Percentiles rank a stretch among this genome's conserved stretches.
Conservation (phyloP, 2,797 vertebrate species). For the Enteromius afrohamiltoni region DNA sequence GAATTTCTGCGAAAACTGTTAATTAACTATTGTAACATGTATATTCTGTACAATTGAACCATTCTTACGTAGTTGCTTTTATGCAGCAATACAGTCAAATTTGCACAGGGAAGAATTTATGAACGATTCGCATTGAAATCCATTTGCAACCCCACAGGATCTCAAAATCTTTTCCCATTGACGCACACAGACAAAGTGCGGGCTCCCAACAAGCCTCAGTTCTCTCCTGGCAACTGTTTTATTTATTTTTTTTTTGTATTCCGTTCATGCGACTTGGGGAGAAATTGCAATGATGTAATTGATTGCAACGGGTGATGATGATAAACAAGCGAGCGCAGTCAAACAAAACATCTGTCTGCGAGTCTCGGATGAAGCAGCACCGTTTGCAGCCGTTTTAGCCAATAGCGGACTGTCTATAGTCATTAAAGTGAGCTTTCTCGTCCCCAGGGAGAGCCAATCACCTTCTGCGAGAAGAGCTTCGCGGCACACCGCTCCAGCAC, state of each 20-base stretch:
- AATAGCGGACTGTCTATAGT: slow-evolving; percentile 30
- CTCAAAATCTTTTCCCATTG: background rate
- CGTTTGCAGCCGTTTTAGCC: slow-evolving; percentile 28
- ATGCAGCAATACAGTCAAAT: background rate
- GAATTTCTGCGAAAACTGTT: background rate
- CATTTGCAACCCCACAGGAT: background rate
- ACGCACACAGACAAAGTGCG: background rate
- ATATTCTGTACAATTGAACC: background rate
- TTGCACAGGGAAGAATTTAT: background rate
- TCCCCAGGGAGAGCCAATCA: slow-evolving; percentile 90
- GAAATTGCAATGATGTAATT: slow-evolving; percentile 77
- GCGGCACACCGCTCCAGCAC: slow-evolving; percentile 89
- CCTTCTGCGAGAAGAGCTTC: slow-evolving; percentile 94
- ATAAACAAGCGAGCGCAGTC: slow-evolving; percentile 47
- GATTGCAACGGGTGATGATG: slow-evolving; percentile 68
- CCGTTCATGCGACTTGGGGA: slow-evolving; percentile 25
- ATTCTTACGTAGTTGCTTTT: background rate
- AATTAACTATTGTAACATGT: background rate
- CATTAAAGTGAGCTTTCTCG: slow-evolving; percentile 54
- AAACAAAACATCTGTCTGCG: slow-evolving; percentile 50
- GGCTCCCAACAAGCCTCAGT: slow-evolving; percentile 2
- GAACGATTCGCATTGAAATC: background rate
- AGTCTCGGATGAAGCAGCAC: slow-evolving; percentile 33
- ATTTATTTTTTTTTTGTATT: background rate
- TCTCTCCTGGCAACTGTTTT: slow-evolving; percentile 7